Evolutionary conservation across 2,113 vertebrate species (phyloP).

Genomic region (Melanocharis versteri): DNA sequence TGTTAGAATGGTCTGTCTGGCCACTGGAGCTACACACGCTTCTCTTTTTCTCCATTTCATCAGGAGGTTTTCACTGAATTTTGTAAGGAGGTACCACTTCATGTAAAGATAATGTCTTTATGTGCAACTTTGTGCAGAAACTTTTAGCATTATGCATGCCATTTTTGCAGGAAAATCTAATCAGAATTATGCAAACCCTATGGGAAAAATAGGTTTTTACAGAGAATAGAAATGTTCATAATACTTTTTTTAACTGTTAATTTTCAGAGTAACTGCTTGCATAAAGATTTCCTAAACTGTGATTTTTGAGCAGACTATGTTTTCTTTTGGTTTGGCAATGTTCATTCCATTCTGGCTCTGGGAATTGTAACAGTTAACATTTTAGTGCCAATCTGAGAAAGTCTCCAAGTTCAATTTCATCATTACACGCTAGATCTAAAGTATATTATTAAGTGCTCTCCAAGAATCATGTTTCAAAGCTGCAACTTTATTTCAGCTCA

Average conservation of each 20-base stretch:
- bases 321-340: slow-evolving; percentile 27
- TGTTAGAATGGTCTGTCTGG: neutral
- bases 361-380: slow-evolving; percentile 13
- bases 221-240: neutral
- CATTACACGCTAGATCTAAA: neutral
- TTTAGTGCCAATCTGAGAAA: neutral
- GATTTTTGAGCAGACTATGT: slow-evolving; percentile 42
- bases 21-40: neutral
- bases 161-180: neutral
- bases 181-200: neutral
- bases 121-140: neutral
- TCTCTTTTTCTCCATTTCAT: neutral
- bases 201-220: neutral
- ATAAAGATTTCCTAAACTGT: slow-evolving; percentile 27
- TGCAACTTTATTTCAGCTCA: neutral
- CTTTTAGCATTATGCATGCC: neutral
- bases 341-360: slow-evolving; percentile 9
- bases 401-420: neutral
- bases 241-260: neutral
- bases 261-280: slow-evolving; percentile 24
- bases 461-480: slow-evolving; percentile 26
- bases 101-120: neutral
- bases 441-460: slow-evolving; percentile 8
- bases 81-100: neutral
- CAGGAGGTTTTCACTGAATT: neutral